Evolutionary conservation across 2,113 vertebrate species (phyloP).

Genomic region (Semnornis frantzii): DNA sequence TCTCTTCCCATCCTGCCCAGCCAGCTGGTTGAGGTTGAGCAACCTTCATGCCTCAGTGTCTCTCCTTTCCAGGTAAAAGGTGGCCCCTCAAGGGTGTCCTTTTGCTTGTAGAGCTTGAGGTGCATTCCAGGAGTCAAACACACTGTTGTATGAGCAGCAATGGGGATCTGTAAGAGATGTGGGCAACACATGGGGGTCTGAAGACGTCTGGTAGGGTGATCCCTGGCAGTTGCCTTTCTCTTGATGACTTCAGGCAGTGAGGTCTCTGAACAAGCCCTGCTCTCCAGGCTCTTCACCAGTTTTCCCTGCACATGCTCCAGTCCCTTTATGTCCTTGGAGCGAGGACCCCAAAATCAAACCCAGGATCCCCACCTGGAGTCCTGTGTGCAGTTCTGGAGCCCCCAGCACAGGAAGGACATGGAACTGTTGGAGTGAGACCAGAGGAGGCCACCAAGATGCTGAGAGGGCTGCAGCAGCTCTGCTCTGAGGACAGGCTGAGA

Average conservation of each 20-base stretch:
- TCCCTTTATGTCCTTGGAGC: too few species aligned
- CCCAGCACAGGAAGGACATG: too few species aligned
- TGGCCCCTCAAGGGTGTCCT: not conserved
- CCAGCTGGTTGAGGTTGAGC: not conserved
- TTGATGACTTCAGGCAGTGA: not conserved
- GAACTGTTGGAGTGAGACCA: too few species aligned
- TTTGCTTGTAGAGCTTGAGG: not conserved
- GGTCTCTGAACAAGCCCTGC: not conserved
- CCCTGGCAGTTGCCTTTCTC: not conserved
- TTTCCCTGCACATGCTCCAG: too few species aligned
- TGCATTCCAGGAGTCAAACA: not conserved
- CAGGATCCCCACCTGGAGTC: too few species aligned
- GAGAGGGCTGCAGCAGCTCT: too few species aligned
- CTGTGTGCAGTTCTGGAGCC: too few species aligned
- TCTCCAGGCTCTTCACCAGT: too few species aligned
- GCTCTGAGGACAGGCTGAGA: too few species aligned
- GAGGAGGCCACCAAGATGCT: too few species aligned
- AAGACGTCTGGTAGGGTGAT: not conserved
- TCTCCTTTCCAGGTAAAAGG: not conserved
- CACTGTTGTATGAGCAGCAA: not conserved
- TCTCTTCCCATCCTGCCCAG: not conserved
- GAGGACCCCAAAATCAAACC: too few species aligned
- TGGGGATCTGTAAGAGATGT: not conserved
- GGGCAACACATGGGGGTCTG: not conserved
- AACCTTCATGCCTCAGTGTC: not conserved